Percentiles rank a stretch among this genome's conserved stretches.
Evolutionary conservation across 2,888 invertebrate species (phyloP).

Genomic region (Drosophila mayaguana): DNA sequence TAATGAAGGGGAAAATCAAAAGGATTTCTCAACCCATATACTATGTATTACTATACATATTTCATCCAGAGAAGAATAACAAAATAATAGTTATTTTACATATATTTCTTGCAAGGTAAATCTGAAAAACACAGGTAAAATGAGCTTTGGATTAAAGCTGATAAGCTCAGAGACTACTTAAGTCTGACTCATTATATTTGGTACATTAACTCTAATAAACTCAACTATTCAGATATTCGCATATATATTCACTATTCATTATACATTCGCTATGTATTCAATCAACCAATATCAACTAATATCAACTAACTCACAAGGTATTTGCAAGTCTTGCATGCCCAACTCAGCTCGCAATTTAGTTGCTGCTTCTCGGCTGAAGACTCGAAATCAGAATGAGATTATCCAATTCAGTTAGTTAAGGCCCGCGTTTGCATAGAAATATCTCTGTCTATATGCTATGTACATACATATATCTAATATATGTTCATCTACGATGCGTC

Average conservation of each 20-base stretch:
- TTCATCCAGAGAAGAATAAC: too few relatives aligned
- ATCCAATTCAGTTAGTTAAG: conserved; percentile 82
- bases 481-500: conserved; percentile 15
- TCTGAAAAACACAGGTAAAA: neutral
- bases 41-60: too few relatives aligned
- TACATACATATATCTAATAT: conserved; percentile 1
- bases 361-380: conserved; percentile 24
- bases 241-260: neutral
- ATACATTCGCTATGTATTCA: neutral
- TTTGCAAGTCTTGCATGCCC: neutral
- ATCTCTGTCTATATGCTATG: neutral
- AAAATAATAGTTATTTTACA: too few relatives aligned
- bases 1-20: neutral
- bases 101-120: neutral
- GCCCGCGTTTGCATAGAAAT: conserved; percentile 34
- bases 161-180: neutral
- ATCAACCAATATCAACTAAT: neutral
- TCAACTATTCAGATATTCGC: neutral
- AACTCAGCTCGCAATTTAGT: neutral
- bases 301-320: neutral
- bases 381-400: conserved; percentile 66
- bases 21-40: neutral
- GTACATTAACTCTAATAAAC: neutral
- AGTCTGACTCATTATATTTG: neutral
- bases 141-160: neutral